phyloP scores from a whole-genome alignment of 2,797 vertebrate species.

The Poecilia gillii region DNA sequence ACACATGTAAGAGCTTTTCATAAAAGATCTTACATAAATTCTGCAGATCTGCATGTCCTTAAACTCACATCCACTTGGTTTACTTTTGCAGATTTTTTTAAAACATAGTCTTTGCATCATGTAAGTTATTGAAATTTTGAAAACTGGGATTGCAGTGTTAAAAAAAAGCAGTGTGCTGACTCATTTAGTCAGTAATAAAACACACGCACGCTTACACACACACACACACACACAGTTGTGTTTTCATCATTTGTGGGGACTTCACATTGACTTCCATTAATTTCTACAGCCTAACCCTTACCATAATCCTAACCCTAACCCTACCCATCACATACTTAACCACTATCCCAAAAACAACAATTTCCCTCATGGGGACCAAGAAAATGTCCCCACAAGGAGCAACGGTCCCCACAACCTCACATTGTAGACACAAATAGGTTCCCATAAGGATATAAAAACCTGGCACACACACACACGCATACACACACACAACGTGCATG shows the following conservation, averaged over 20 bases:
- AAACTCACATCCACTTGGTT: background rate
- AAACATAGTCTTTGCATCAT: background rate
- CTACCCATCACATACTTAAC: too few relatives aligned
- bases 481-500: background rate
- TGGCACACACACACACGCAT: background rate
- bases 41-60: background rate
- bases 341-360: too few relatives aligned
- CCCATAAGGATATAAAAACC: too few relatives aligned
- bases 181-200: conserved; percentile 16
- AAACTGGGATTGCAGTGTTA: background rate
- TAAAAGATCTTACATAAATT: too few relatives aligned
- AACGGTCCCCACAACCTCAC: too few relatives aligned
- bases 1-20: background rate
- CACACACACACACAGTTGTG: background rate
- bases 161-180: background rate
- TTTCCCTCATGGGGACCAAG: too few relatives aligned
- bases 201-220: background rate
- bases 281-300: too few relatives aligned
- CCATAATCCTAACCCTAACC: too few relatives aligned
- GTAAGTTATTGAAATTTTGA: background rate
- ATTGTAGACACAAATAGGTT: too few relatives aligned
- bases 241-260: too few relatives aligned
- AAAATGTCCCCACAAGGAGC: too few relatives aligned
- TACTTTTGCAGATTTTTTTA: background rate
- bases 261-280: too few relatives aligned